phyloP scores from a whole-genome alignment of 2,797 vertebrate genomes.

The Pipistrellus pygmaeus region DNA sequence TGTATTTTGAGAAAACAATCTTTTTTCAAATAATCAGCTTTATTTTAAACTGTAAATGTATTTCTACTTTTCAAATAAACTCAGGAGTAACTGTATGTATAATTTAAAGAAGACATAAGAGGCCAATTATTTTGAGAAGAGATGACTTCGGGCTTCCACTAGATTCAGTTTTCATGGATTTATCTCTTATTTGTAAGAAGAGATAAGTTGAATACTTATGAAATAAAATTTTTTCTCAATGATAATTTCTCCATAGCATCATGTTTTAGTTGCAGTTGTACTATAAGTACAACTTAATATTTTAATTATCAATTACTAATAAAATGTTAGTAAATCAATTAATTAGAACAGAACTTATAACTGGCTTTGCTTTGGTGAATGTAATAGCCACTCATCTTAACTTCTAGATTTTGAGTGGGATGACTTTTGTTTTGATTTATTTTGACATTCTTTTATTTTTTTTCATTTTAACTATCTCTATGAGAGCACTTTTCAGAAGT shows the following conservation, averaged over 20 bases:
- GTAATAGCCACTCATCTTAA: not conserved
- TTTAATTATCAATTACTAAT: conserved; percentile 40
- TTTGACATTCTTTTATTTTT: conserved; percentile 51
- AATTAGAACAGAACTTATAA: not conserved
- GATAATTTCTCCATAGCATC: not conserved
- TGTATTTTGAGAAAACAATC: not conserved
- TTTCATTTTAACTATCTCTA: not conserved
- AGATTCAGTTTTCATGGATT: conserved; percentile 10
- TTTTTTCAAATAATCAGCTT: conserved; percentile 24
- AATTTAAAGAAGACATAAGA: conserved; percentile 12
- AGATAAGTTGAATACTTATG: not conserved
- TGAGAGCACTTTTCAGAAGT: conserved; percentile 16
- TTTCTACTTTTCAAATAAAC: conserved; percentile 61
- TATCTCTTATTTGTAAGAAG: conserved; percentile 50
- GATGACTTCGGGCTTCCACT: not conserved
- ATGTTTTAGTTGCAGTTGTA: conserved; percentile 23
- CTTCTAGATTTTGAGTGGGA: conserved; percentile 26
- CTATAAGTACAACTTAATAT: not conserved
- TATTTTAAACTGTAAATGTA: conserved; percentile 50
- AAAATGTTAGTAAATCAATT: conserved; percentile 15
- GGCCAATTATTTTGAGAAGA: conserved; percentile 51
- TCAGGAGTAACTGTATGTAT: not conserved
- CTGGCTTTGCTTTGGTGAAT: conserved; percentile 29
- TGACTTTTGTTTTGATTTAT: conserved; percentile 26
- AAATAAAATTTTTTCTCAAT: not conserved